These are phyloP conservation scores for Oxyura jamaicensis DNA, from an alignment of 2,113 vertebrate species.

Conservation along the genomic window DNA sequence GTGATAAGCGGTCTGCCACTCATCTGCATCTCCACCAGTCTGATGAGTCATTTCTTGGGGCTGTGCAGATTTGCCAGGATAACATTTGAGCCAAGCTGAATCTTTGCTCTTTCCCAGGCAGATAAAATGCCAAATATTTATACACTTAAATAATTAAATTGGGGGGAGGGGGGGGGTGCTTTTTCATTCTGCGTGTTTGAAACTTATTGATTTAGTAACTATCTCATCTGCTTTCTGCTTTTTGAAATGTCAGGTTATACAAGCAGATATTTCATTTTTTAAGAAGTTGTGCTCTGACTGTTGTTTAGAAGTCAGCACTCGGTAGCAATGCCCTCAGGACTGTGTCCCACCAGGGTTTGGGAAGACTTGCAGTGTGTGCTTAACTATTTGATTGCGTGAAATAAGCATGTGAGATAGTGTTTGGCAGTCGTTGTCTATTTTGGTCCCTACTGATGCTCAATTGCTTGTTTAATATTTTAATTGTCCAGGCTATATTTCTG, in stretches of 20 bases:
- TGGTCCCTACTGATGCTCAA: neutral
- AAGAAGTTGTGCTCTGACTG: neutral
- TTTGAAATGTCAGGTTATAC: conserved; percentile 28
- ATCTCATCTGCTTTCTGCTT: neutral
- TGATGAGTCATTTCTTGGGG: neutral
- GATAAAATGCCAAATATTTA: conserved; percentile 18
- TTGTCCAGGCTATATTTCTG: neutral
- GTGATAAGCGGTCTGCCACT: neutral
- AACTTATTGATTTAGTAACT: conserved; percentile 37
- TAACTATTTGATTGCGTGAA: neutral
- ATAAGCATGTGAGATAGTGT: neutral
- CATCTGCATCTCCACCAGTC: neutral
- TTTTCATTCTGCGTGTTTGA: neutral
- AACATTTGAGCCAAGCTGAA: neutral
- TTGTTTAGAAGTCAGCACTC: neutral
- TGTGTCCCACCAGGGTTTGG: neutral
- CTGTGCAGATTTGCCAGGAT: neutral
- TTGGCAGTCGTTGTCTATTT: neutral
- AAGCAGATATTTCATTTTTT: neutral
- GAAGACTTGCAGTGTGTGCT: neutral
- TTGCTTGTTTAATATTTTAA: neutral
- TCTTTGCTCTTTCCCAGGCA: neutral
- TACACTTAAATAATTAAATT: conserved; percentile 35
- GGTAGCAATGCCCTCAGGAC: neutral
- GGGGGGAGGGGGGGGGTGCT: rapidly evolving